Base-by-base conservation (phyloP, 2,113 vertebrate species). In the Pholis gunnellus region DNA sequence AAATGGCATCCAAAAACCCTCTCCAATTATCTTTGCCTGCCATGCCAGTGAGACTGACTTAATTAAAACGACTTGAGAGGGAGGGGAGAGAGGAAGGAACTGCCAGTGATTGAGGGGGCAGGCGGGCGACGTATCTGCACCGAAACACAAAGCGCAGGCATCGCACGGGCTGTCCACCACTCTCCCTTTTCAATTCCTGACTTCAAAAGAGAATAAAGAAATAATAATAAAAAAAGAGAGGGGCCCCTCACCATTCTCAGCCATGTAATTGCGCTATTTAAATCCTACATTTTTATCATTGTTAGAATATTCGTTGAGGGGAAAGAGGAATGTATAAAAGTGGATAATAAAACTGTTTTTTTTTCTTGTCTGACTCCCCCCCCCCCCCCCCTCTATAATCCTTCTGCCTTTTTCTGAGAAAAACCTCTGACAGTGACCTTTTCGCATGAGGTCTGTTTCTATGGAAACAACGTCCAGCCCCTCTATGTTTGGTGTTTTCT, bases 21-120 rank as follows among this genome's bases (percentile, higher is more conserved):
- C 94, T 95, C 94, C 94, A 96, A 96, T 96, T 96, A 96, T 96
- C 95, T 96, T 92, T 94, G 92, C 90, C 94, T 94, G 90, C 94
- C 95, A 95, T 92, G 94, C 92, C 94, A 96, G 94, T 88, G 92
- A 95, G 94, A 94, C 95, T 93, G 95, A 96, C 95, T 96, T 96
- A 96, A 96, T 96, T 96, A 96, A 96, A 96, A 95, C 91, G 95
- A 95, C 93, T 95, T 94, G 92, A 94, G 92, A 93, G 92, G 88
- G 89, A 90, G 92, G 91, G 93, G 88, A 71, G 78, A 76, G 84
- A 85, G 87, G 87, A 87, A 88, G 92, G 88, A 88, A 84, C 88
- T 89, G 87, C 90, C 87, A 93, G 92, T 88, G 95, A 94, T 93
- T 94, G 94, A 94, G 93, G 92, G 93, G 93, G 94, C 93, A 94